Conservation (phyloP, 2,888 invertebrate species). For the Phania funesta region DNA sequence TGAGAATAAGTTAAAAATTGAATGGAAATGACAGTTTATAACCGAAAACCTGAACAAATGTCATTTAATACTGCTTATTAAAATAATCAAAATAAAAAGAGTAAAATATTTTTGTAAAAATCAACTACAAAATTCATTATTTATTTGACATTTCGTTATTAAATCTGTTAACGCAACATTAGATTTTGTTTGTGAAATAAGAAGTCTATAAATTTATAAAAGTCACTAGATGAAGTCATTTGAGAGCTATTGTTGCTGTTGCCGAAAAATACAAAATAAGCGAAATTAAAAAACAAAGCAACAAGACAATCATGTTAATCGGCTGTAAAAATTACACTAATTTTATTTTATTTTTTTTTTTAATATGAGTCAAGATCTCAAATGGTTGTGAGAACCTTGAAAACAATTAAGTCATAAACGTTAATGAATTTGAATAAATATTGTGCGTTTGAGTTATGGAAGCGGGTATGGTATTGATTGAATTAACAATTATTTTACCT, state of each 20-base stretch:
- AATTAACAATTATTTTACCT: not conserved
- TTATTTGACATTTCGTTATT: conserved; percentile 51
- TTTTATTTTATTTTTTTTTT: conserved; percentile 46
- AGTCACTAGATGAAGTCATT: conserved; percentile 61
- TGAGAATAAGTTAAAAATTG: conserved; percentile 3
- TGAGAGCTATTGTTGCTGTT: not conserved
- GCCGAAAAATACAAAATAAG: conserved; percentile 4
- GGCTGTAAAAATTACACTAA: conserved; percentile 52
- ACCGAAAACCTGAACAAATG: conserved; percentile 33
- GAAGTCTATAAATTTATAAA: conserved; percentile 7
- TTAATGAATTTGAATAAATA: not conserved
- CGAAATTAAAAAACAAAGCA: not conserved
- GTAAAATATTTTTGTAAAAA: conserved; percentile 21
- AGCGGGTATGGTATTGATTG: not conserved
- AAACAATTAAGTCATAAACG: conserved; percentile 50
- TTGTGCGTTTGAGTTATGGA: not conserved
- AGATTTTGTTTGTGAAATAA: conserved; percentile 13
- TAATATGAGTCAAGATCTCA: conserved; percentile 1
- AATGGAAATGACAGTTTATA: conserved; percentile 26
- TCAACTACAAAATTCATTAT: conserved; percentile 11
- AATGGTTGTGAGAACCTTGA: conserved; percentile 40
- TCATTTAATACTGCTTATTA: conserved; percentile 28
- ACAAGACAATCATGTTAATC: conserved; percentile 42
- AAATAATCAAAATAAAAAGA: conserved; percentile 18
- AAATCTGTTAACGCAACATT: conserved; percentile 42